These are phyloP conservation scores for Macaca nemestrina DNA, from an alignment of 2,113 vertebrate species.

Conservation along the genomic window DNA sequence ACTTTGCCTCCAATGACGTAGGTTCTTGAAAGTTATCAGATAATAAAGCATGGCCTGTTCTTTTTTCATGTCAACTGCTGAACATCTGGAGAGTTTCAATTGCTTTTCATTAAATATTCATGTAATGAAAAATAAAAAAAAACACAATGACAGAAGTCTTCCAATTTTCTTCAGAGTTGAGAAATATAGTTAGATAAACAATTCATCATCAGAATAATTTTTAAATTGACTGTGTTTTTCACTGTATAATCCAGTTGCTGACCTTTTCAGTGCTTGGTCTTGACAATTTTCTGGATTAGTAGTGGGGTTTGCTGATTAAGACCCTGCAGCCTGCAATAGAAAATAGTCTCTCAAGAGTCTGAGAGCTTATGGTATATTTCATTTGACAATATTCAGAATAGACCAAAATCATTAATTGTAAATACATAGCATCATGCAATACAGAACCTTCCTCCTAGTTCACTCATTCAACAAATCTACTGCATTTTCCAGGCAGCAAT, in stretches of 20 bases:
- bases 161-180: neutral
- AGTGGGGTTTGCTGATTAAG: neutral
- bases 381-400: neutral
- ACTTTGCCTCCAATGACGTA: neutral
- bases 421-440: neutral
- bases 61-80: neutral
- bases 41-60: neutral
- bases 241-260: neutral
- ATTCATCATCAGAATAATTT: neutral
- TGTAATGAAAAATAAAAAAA: neutral
- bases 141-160: neutral
- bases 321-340: neutral
- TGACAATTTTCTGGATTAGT: neutral
- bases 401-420: neutral
- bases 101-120: neutral
- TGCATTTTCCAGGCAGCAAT: neutral
- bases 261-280: neutral
- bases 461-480: neutral
- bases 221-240: neutral
- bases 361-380: neutral
- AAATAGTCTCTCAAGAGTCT: neutral
- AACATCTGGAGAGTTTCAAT: neutral
- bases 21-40: neutral
- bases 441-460: neutral
- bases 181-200: neutral